A percentile compares a stretch with the other conserved stretches of the same genome.
These are phyloP conservation scores for Tenthredo scrophulariae DNA, from an alignment of 2,888 invertebrate genomes.

Conservation along the genomic window DNA sequence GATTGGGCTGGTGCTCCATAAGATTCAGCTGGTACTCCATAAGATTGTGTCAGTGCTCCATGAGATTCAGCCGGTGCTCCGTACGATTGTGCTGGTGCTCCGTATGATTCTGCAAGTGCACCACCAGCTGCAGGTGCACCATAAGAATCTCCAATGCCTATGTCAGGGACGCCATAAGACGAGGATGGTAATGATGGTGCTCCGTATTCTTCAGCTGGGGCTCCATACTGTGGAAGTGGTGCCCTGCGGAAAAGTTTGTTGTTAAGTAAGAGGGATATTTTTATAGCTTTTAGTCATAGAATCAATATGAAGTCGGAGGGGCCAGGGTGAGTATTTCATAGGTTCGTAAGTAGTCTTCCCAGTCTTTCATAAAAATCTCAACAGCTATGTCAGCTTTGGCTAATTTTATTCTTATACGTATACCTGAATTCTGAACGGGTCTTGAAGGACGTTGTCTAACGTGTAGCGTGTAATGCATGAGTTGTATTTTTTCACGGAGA, in stretches of 20 bases:
- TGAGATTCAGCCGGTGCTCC: not conserved
- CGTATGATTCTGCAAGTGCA: constrained; percentile 3
- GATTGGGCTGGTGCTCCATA: constrained; percentile 65
- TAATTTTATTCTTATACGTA: not conserved
- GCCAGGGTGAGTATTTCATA: not conserved
- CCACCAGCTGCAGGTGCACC: constrained; percentile 56
- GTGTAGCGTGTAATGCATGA: not conserved
- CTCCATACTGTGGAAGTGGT: constrained; percentile 65
- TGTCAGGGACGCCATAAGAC: constrained; percentile 58
- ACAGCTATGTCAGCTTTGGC: not conserved
- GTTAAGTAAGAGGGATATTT: not conserved
- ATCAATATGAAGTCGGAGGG: constrained; percentile 9
- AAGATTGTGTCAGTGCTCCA: constrained; percentile 48
- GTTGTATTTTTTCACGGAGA: constrained; percentile 18
- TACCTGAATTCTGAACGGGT: not conserved
- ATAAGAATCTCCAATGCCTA: constrained; percentile 60
- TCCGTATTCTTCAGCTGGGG: constrained; percentile 58
- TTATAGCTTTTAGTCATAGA: constrained; percentile 16
- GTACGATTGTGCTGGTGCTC: not conserved
- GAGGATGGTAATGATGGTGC: constrained; percentile 60
- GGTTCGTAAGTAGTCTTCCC: not conserved
- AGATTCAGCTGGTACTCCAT: constrained; percentile 59
- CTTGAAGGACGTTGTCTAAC: not conserved
- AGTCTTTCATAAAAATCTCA: not conserved
- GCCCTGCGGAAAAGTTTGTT: constrained; percentile 62